Evolutionary conservation across 2,113 vertebrate species (phyloP).

Genomic region (Acanthochromis polyacanthus): DNA sequence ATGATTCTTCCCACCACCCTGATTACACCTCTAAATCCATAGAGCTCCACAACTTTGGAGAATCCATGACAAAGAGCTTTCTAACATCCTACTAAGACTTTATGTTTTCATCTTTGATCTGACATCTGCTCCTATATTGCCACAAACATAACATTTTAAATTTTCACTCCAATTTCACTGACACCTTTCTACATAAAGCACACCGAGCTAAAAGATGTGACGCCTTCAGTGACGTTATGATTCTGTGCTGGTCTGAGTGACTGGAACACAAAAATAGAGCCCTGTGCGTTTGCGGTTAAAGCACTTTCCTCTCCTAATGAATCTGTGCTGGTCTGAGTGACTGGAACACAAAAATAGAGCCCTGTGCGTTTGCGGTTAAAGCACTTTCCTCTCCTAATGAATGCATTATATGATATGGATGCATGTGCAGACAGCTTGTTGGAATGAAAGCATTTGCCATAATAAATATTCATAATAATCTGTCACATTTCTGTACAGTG

Average conservation of each 20-base stretch:
- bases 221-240: background rate
- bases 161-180: background rate
- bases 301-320: background rate
- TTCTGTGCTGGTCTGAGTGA: background rate
- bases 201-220: background rate
- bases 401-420: background rate
- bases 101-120: background rate
- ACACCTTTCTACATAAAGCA: background rate
- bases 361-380: background rate
- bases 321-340: background rate
- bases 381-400: background rate
- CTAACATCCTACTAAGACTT: no score
- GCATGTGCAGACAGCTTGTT: slow-evolving; percentile 24
- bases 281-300: background rate
- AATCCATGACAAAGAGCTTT: no score
- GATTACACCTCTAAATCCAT: no score
- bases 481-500: slow-evolving; percentile 26
- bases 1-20: no score
- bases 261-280: slow-evolving; percentile 23
- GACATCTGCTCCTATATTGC: no score
- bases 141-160: no score
- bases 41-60: no score
- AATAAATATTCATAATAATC: slow-evolving; percentile 59
- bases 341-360: slow-evolving; percentile 23
- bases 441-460: slow-evolving; percentile 41